These are phyloP conservation scores for Dicycla oo DNA, from an alignment of 2,888 invertebrate genomes.

Conservation along the genomic window DNA sequence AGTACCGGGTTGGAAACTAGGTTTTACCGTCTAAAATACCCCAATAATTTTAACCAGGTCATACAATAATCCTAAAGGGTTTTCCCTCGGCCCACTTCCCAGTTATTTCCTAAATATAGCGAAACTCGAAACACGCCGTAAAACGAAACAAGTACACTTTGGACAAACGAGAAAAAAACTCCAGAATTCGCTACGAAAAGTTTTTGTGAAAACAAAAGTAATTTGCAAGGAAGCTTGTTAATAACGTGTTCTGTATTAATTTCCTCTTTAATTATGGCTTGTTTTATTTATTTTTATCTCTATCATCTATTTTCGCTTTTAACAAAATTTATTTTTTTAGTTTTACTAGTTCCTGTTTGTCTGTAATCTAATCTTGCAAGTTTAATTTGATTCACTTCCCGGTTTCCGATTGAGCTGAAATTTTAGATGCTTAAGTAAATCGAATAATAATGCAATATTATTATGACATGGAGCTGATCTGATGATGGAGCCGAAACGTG, in stretches of 20 bases:
- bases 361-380: too few species aligned
- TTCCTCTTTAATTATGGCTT: conserved; percentile 51
- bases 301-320: neutral
- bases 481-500: too few species aligned
- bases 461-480: too few species aligned
- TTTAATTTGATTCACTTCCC: too few species aligned
- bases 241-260: conserved; percentile 61
- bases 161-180: conserved; percentile 62
- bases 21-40: neutral
- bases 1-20: too few species aligned
- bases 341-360: too few species aligned
- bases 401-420: too few species aligned
- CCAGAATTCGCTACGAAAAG: conserved; percentile 54
- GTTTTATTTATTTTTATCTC: conserved; percentile 30
- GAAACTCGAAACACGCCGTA: conserved; percentile 46
- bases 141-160: conserved; percentile 57
- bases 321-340: too few species aligned
- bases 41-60: conserved; percentile 41
- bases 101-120: conserved; percentile 50
- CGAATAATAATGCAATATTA: too few species aligned
- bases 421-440: too few species aligned
- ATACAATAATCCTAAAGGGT: conserved; percentile 43
- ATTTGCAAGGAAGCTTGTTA: conserved; percentile 59
- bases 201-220: conserved; percentile 66
- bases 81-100: conserved; percentile 18